phyloP scores from a whole-genome alignment of 1,140 invertebrate genomes.

The Ooceraea biroi region DNA sequence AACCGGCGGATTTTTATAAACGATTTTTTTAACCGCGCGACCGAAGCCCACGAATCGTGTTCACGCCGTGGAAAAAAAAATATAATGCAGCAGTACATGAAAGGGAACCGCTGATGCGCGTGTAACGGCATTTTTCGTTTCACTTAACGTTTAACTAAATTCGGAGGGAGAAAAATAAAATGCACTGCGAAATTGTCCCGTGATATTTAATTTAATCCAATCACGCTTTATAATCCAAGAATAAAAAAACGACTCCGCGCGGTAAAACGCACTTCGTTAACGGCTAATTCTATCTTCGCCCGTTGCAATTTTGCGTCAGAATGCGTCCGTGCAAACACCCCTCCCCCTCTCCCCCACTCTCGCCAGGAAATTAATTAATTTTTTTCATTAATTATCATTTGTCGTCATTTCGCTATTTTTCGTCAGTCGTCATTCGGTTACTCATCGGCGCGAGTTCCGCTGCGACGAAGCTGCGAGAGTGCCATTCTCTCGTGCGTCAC shows the following conservation, averaged over 20 bases:
- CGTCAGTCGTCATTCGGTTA: not conserved
- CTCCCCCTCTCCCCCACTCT: no score
- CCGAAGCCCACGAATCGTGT: conserved; percentile 45
- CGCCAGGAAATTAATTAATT: conserved; percentile 29
- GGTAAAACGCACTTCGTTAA: conserved; percentile 58
- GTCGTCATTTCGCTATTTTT: conserved; percentile 26
- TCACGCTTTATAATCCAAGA: conserved; percentile 59
- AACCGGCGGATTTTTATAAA: conserved; percentile 49
- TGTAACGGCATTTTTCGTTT: conserved; percentile 63
- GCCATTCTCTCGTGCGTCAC: conserved; percentile 60
- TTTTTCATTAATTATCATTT: conserved; percentile 43
- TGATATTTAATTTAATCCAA: conserved; percentile 64
- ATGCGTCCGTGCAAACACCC: conserved; percentile 26
- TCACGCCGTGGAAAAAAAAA: conserved; percentile 32
- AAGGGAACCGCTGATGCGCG: conserved; percentile 48
- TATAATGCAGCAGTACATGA: conserved; percentile 47
- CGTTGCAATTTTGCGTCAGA: conserved; percentile 38
- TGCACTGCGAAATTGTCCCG: conserved; percentile 52
- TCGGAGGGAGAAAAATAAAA: no score
- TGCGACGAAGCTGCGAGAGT: not conserved
- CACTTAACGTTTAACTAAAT: conserved; percentile 76
- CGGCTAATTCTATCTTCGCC: conserved; percentile 56
- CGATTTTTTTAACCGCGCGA: conserved; percentile 40
- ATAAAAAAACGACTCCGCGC: conserved; percentile 48
- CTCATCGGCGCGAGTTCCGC: not conserved